Evolutionary conservation across 2,888 invertebrate genomes (phyloP).

Genomic region (Bruchidius siliquastri): DNA sequence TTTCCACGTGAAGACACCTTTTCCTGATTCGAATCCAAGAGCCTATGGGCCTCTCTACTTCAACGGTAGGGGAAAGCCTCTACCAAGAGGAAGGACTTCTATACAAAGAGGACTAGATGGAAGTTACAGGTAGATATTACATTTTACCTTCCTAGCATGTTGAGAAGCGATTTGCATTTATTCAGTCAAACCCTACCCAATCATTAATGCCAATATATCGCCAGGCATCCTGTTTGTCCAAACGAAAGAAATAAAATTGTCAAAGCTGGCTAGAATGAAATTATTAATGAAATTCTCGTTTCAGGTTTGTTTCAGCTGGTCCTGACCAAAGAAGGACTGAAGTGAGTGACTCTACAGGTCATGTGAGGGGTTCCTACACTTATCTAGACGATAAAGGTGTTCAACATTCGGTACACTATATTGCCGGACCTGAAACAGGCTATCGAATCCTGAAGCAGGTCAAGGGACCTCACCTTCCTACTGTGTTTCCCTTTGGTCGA

Average conservation of each 20-base stretch:
- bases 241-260: too few species aligned
- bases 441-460: slow-evolving; percentile 69
- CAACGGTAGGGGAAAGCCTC: slow-evolving; percentile 58
- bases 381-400: slow-evolving; percentile 75
- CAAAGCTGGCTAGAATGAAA: too few species aligned
- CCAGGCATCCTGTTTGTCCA: too few species aligned
- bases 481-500: slow-evolving; percentile 53
- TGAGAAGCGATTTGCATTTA: too few species aligned
- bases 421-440: slow-evolving; percentile 74
- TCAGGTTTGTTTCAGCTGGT: slow-evolving; percentile 67
- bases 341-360: slow-evolving; percentile 65
- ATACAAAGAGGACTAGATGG: slow-evolving; percentile 69
- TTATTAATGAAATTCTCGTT: too few species aligned
- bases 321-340: slow-evolving; percentile 74
- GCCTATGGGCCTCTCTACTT: slow-evolving; percentile 62
- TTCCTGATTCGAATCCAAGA: slow-evolving; percentile 63
- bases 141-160: too few species aligned
- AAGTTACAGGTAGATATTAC: slow-evolving; percentile 56
- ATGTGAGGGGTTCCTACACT: slow-evolving; percentile 72
- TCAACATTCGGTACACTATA: slow-evolving; percentile 72
- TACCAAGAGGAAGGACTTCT: slow-evolving; percentile 65
- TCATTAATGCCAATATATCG: too few species aligned
- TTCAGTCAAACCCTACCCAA: too few species aligned
- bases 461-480: slow-evolving; percentile 61
- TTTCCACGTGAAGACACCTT: slow-evolving; percentile 67